phyloP scores from a whole-genome alignment of 2,888 invertebrate species.

The Orchesellides sinensis region DNA sequence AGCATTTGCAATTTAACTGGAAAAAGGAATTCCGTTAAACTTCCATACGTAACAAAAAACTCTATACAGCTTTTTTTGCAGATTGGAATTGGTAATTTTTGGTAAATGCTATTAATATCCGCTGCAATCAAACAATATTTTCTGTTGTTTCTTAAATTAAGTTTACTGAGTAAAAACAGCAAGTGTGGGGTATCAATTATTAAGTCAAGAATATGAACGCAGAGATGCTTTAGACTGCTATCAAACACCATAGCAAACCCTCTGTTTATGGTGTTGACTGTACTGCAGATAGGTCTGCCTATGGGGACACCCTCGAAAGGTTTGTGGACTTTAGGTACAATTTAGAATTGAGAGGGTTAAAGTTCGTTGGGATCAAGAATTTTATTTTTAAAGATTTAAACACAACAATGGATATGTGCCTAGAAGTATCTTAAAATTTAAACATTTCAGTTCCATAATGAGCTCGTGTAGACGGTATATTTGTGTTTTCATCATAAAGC shows the following conservation, averaged over 20 bases:
- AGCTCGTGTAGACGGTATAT: neutral
- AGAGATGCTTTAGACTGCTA: constrained; percentile 19
- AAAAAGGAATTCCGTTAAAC: neutral
- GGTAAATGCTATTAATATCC: constrained; percentile 37
- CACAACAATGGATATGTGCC: neutral
- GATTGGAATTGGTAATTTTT: constrained; percentile 4
- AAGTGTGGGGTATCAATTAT: constrained; percentile 38
- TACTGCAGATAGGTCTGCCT: constrained; percentile 46
- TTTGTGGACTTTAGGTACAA: constrained; percentile 45
- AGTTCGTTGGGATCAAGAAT: neutral
- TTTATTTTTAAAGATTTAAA: neutral
- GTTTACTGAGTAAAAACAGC: neutral
- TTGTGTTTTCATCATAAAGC: neutral
- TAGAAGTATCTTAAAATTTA: neutral
- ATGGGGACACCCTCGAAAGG: neutral
- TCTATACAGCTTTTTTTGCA: constrained; percentile 15
- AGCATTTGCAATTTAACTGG: neutral
- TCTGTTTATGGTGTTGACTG: constrained; percentile 11
- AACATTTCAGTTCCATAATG: neutral
- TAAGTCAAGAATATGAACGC: constrained; percentile 8
- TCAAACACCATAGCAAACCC: constrained; percentile 25
- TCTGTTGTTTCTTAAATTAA: neutral
- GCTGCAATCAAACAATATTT: constrained; percentile 34
- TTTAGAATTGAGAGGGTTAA: constrained; percentile 22
- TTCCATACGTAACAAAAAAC: neutral